A percentile compares a stretch with the other conserved stretches of the same genome.
Conservation (phyloP, 2,113 vertebrate genomes). For the Notarius lentiginosus region DNA sequence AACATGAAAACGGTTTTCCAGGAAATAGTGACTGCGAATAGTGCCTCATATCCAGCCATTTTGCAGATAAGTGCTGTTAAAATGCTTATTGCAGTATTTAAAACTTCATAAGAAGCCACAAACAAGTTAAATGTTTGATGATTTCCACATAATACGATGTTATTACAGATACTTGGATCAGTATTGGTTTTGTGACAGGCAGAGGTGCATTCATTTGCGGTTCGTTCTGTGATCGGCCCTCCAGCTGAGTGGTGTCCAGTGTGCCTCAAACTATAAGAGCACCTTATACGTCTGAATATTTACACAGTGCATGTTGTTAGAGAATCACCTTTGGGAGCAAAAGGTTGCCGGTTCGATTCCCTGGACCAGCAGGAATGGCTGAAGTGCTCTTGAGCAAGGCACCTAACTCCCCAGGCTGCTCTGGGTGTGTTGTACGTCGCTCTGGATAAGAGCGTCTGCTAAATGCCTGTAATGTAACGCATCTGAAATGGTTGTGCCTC, state of each 20-base stretch:
- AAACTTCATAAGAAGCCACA: background rate
- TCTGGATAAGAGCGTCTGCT: no score
- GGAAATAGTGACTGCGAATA: background rate
- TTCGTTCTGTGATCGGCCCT: background rate
- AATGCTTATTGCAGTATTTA: background rate
- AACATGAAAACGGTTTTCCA: background rate
- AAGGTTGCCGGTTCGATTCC: no score
- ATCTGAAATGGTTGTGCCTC: background rate
- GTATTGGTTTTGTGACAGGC: background rate
- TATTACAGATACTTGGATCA: background rate
- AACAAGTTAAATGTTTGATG: background rate
- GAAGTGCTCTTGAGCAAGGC: no score
- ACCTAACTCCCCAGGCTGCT: no score
- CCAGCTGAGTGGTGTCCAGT: background rate
- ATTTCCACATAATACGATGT: background rate
- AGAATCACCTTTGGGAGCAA: no score
- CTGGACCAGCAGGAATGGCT: no score
- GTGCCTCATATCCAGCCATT: background rate
- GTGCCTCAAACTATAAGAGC: background rate
- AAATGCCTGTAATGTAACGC: no score
- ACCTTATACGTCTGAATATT: background rate
- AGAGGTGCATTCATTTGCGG: background rate
- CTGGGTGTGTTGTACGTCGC: no score
- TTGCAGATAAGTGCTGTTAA: background rate
- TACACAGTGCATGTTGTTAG: background rate